These are phyloP conservation scores for Heteropelma amictum DNA, from an alignment of 2,888 invertebrate species.

Conservation along the genomic window DNA sequence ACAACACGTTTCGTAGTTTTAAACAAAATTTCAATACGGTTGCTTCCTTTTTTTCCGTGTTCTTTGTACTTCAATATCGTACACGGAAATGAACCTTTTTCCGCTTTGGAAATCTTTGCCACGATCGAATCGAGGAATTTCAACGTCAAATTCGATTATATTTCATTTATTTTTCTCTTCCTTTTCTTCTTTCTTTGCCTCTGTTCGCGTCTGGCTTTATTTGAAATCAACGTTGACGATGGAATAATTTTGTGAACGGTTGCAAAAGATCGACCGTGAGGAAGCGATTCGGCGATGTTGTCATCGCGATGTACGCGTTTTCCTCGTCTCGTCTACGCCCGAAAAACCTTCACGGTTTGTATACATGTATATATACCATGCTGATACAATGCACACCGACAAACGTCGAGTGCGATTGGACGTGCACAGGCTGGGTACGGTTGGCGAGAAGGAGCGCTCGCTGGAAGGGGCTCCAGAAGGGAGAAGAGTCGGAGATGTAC, in stretches of 20 bases:
- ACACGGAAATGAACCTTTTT: background rate
- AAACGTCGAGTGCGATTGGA: too few species aligned
- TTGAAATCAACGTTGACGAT: background rate
- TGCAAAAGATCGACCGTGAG: background rate
- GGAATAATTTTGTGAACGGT: background rate
- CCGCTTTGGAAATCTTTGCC: too few species aligned
- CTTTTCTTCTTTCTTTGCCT: too few species aligned
- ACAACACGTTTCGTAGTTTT: slow-evolving; percentile 16
- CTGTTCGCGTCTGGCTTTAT: too few species aligned
- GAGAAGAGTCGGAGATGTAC: slow-evolving; percentile 40
- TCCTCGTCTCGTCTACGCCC: slow-evolving; percentile 32
- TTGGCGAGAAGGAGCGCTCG: slow-evolving; percentile 49
- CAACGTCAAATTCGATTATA: too few species aligned
- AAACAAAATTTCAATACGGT: too few species aligned
- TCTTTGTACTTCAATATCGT: background rate
- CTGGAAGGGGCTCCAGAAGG: slow-evolving; percentile 45
- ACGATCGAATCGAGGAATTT: too few species aligned
- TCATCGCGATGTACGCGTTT: slow-evolving; percentile 21
- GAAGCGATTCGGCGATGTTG: slow-evolving; percentile 1
- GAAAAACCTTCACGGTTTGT: too few species aligned
- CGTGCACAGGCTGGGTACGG: slow-evolving; percentile 15
- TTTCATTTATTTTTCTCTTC: too few species aligned
- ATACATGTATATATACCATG: too few species aligned
- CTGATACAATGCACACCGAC: too few species aligned
- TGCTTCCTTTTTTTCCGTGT: background rate